Base-by-base conservation (phyloP, 2,888 invertebrate species). In the Drosophila tanythrix region DNA sequence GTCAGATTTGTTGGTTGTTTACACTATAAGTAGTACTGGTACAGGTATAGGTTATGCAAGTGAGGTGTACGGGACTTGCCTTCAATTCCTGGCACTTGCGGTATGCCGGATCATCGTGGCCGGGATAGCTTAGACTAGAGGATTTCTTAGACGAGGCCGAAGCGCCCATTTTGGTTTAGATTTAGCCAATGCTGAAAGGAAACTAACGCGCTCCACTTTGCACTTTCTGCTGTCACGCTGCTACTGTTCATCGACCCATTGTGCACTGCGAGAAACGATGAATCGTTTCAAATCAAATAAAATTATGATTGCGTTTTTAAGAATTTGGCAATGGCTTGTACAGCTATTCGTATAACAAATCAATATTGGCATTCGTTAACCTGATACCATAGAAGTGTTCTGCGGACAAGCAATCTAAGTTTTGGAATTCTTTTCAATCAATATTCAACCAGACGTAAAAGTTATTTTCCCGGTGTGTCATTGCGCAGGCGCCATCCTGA, bases 31-130 rank as follows among this genome's bases (percentile, higher is more conserved):
- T 27, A 27, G 25, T 25, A 46, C 46, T 29, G 57, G 29, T 31
- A 31, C 15, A 11, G 31, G 13, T 15, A 15, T 15, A 4, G 25
- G 36, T 56, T 72, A 70, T 61, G 33, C 67, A 68, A 83, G 58
- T 52, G 46, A 5, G n/a, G n/a, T 3, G 15, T 6, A n/a, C 15
- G 36, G 18, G 4, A 72, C 82, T 70, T 79, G 86, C 91, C 80
- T 92, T 92, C 29, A 92, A 59, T 58, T 92, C 92, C 65, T 92
- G 91, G 61, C 90, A 91, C 52, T 89, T 91, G 64, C 81, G 90
- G 58, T 92, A 92, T n/a, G 83, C 74, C 27, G 90, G 83, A 75
- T 92, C 91, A 75, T 92, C 92, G 48, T 89, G 89, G 40, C 88
- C 82, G 43, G 89, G 86, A 82, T 90, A 83, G 40, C 73, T 65